phyloP scores from a whole-genome alignment of 2,888 invertebrate species.

The Andrena minutula region DNA sequence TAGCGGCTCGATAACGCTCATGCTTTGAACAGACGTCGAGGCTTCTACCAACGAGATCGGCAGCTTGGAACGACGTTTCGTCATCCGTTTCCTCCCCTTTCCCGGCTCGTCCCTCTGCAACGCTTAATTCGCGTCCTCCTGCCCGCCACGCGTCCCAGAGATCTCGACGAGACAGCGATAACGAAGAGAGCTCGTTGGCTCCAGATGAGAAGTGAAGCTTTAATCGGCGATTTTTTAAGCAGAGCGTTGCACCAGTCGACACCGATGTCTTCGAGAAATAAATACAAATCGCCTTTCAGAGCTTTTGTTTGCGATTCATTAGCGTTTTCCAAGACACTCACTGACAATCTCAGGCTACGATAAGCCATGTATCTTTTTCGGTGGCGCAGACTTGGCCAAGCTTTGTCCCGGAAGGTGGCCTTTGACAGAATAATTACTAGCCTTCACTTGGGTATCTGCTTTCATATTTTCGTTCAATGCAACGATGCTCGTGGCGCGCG shows the following conservation, averaged over 20 bases:
- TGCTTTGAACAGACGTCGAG: conserved; percentile 68
- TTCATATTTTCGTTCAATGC: conserved; percentile 33
- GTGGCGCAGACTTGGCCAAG: conserved; percentile 22
- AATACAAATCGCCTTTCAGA: too few relatives aligned
- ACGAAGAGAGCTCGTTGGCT: conserved; percentile 52
- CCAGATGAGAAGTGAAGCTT: conserved; percentile 21
- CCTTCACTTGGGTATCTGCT: conserved; percentile 13
- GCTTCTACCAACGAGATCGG: conserved; percentile 49
- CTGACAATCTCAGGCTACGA: conserved; percentile 41
- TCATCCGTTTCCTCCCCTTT: conserved; percentile 62
- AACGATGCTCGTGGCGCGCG: conserved; percentile 7
- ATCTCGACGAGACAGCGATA: conserved; percentile 54
- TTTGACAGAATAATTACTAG: conserved; percentile 32
- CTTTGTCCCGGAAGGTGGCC: conserved; percentile 58
- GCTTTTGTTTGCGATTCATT: too few relatives aligned
- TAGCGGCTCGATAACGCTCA: conserved; percentile 67
- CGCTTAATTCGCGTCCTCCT: conserved; percentile 45
- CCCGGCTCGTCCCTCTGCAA: conserved; percentile 22
- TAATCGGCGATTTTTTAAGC: background rate
- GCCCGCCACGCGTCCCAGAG: conserved; percentile 21
- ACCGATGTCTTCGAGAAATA: too few relatives aligned
- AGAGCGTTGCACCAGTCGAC: background rate
- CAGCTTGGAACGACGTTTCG: conserved; percentile 68
- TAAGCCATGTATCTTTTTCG: conserved; percentile 53
- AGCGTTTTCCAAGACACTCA: too few relatives aligned